Conservation (phyloP, 1,140 invertebrate species). For the Drosophila quadrilineata region DNA sequence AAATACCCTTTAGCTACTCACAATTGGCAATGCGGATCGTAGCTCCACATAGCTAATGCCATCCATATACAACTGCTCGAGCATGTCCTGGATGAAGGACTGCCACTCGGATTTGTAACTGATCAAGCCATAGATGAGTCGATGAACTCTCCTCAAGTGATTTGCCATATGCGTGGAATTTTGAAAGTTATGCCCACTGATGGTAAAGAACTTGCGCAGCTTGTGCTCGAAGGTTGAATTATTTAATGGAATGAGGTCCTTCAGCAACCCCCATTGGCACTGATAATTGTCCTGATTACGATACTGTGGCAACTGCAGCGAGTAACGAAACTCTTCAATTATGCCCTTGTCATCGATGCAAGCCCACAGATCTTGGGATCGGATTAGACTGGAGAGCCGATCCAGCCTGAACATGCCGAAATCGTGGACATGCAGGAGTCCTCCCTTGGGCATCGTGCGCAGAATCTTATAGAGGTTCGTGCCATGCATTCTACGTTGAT, state of each 20-base stretch:
- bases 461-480: conserved; percentile 87
- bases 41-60: conserved; percentile 91
- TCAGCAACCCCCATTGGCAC: conserved; percentile 84
- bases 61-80: conserved; percentile 87
- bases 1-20: conserved; percentile 29
- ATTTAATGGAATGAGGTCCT: conserved; percentile 77
- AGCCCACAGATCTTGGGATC: conserved; percentile 39
- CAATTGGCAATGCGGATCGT: conserved; percentile 82
- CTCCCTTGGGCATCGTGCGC: conserved; percentile 87
- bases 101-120: conserved; percentile 87
- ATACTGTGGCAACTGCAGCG: conserved; percentile 31
- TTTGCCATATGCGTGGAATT: conserved; percentile 85
- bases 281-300: conserved; percentile 50
- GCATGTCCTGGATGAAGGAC: conserved; percentile 85
- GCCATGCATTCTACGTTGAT: too few species aligned
- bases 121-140: conserved; percentile 84
- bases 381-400: conserved; percentile 75
- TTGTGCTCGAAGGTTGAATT: not conserved
- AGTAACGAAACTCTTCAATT: conserved; percentile 81
- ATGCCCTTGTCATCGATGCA: conserved; percentile 39
- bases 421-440: conserved; percentile 88
- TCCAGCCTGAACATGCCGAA: conserved; percentile 85
- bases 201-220: conserved; percentile 5
- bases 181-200: conserved; percentile 81
- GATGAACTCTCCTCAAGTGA: conserved; percentile 85